Percentiles rank a stretch among this genome's conserved stretches.
Conservation (phyloP, 2,797 vertebrate species). For the Carapus acus region DNA sequence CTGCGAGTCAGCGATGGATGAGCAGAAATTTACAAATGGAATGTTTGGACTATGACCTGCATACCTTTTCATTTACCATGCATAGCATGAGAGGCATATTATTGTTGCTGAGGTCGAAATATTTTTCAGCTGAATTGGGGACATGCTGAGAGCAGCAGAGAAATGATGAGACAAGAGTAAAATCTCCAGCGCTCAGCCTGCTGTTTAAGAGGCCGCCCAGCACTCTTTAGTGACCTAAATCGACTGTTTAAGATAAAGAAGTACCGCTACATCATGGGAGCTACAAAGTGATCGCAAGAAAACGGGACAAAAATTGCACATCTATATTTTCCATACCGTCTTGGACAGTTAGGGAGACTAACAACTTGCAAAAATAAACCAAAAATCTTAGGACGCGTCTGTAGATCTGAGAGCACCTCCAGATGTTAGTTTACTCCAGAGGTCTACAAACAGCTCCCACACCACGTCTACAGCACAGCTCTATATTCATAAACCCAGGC, state of each 20-base stretch:
- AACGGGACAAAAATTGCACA: constrained; percentile 15
- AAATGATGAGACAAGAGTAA: constrained; percentile 47
- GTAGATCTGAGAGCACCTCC: constrained; percentile 22
- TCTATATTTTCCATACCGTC: constrained; percentile 20
- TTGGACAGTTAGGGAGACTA: constrained; percentile 23
- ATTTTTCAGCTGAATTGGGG: constrained; percentile 49
- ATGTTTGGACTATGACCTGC: constrained; percentile 7
- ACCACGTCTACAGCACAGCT: constrained; percentile 19
- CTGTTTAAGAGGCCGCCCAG: constrained; percentile 31
- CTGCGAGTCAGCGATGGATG: constrained; percentile 5
- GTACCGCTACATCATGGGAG: constrained; percentile 25
- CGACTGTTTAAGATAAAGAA: constrained; percentile 33
- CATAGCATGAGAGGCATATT: constrained; percentile 12
- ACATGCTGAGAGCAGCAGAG: constrained; percentile 42
- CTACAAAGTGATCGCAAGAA: constrained; percentile 21
- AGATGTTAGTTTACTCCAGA: constrained; percentile 28
- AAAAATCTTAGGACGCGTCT: constrained; percentile 33
- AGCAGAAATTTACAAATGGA: constrained; percentile 7
- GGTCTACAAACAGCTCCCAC: constrained; percentile 25
- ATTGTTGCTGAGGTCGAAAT: constrained; percentile 43
- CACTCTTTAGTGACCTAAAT: constrained; percentile 26
- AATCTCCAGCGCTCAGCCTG: constrained; percentile 47
- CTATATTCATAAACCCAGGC: constrained; percentile 37
- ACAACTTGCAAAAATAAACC: constrained; percentile 23
- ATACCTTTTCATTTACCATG: constrained; percentile 3